phyloP scores from a whole-genome alignment of 1,140 invertebrate species.

The Zaprionus taronus region DNA sequence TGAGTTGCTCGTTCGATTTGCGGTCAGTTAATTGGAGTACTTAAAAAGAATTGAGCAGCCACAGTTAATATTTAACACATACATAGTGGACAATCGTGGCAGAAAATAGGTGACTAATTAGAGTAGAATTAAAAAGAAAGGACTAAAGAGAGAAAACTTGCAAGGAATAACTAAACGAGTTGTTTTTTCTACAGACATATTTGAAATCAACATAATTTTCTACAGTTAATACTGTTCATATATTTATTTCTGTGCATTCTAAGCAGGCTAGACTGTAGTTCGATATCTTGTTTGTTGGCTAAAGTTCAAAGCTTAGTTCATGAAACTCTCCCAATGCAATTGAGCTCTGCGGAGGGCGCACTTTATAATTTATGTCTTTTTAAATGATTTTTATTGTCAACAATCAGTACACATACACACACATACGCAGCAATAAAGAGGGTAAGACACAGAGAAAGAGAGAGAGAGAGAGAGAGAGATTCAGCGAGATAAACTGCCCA shows the following conservation, averaged over 20 bases:
- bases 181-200: neutral
- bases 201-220: neutral
- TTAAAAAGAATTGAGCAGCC: neutral
- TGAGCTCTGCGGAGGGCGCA: constrained; percentile 27
- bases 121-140: neutral
- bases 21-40: constrained; percentile 20
- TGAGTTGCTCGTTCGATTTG: constrained; percentile 18
- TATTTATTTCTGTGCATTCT: neutral
- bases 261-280: neutral
- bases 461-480: neutral
- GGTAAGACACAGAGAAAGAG: constrained; percentile 9
- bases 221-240: neutral
- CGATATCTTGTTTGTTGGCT: neutral
- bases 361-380: constrained; percentile 76
- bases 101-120: neutral
- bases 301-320: constrained; percentile 18
- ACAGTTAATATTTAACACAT: neutral
- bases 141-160: neutral
- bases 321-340: constrained; percentile 66
- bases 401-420: constrained; percentile 34
- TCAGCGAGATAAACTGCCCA: constrained; percentile 31
- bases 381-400: constrained; percentile 78
- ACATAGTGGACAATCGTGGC: neutral
- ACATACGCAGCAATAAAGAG: constrained; percentile 15
- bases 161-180: too few relatives aligned